Base-by-base conservation (phyloP, 2,888 invertebrate genomes). In the Bombyx huttoni region DNA sequence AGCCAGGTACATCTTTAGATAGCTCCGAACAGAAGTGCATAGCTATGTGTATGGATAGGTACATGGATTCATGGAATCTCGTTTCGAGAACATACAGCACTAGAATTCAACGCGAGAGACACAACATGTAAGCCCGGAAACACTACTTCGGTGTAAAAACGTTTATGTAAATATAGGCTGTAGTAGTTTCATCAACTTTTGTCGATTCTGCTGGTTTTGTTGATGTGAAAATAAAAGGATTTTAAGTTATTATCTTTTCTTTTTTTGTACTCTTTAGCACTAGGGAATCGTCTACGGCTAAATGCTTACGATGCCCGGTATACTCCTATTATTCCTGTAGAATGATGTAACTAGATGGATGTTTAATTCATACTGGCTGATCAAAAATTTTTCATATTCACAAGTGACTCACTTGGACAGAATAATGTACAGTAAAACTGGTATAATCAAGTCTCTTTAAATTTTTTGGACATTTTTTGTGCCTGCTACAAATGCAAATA, bases 1-100 rank as follows among this genome's bases (percentile, higher is more conserved):
- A 96, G 78, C 98, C 98, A 34, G 98, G 98, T 14, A 92, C 94
- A 10, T 93, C 96, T 1, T 77, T 98, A 61, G 97, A 96, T 76
- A 94, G 91, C 72, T 94, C 96, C 0, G 97, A 97, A 90, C 93
- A 98, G 93, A 98, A 97, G 92, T 98, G 98, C 77, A 91, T 98
- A 63, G 96, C 97, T 0, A 97, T 98, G 96, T 98, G 98, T 78
- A 98, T 98, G 98, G 98, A 98, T 81, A 91, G 98, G 70, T 99
- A 96, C 89, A 96, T 98, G 95, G 98, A 99, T 72, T 92, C 97
- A 3, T 98, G 96, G 94, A 96, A 97, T 82, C 87, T 97, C 52
- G 96, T 98, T 10, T 96, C 97, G 10, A 93, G 94, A 80, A 93
- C 97, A 0, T 98, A 98, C 78, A 93, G 94, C 75, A 91, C 90